phyloP scores from a whole-genome alignment of 2,113 vertebrate species.

The Microcebus murinus region DNA sequence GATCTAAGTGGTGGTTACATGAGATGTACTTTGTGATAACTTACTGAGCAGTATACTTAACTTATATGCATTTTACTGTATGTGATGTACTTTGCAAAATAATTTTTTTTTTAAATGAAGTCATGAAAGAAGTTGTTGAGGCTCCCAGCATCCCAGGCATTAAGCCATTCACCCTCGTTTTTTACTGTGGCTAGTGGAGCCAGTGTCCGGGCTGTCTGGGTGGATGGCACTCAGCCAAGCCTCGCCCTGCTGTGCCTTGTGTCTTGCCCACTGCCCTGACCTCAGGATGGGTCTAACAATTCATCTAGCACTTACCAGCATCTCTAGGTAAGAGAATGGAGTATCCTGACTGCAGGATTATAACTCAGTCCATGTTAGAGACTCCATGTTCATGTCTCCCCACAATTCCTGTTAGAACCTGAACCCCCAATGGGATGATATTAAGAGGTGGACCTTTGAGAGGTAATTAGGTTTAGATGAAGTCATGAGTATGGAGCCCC shows the following conservation, averaged over 20 bases:
- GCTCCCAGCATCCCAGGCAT: background rate
- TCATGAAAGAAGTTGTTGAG: background rate
- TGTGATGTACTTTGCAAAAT: background rate
- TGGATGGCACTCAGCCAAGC: background rate
- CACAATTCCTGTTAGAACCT: background rate
- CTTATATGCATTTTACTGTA: background rate
- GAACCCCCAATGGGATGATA: background rate
- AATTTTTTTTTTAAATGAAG: background rate
- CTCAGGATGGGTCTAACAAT: background rate
- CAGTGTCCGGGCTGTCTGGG: too few relatives aligned
- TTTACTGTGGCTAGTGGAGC: background rate
- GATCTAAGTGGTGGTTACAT: background rate
- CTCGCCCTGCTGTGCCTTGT: rapidly evolving
- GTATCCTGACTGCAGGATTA: background rate
- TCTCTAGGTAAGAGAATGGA: background rate
- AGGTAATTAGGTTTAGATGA: background rate
- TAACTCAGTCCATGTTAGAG: background rate
- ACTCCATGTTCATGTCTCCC: background rate
- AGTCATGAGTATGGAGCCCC: background rate
- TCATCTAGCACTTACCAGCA: background rate
- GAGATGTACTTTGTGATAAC: background rate
- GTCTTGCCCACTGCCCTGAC: background rate
- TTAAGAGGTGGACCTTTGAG: background rate
- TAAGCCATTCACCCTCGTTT: background rate
- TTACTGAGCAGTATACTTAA: background rate